Percentiles rank a stretch among this genome's conserved stretches.
Conservation (phyloP, 1,140 invertebrate species). For the Papilio glaucus region DNA sequence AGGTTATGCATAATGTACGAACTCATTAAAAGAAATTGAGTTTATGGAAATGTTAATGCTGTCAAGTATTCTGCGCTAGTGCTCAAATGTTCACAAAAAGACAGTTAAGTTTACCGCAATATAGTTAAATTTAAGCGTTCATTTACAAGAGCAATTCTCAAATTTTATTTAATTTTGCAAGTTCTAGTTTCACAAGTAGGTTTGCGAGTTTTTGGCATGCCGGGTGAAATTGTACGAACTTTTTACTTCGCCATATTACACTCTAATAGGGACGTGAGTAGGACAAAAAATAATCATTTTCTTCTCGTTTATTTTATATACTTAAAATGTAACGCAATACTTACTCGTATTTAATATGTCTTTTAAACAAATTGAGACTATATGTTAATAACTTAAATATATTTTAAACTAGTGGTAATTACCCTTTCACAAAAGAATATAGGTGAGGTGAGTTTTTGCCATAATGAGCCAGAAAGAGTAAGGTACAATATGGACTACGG, state of each 20-base stretch:
- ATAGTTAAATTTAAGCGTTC: background rate
- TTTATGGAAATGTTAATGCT: background rate
- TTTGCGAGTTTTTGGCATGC: background rate
- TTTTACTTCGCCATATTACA: slow-evolving; percentile 7
- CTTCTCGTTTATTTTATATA: background rate
- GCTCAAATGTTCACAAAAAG: background rate
- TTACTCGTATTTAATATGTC: too few species aligned
- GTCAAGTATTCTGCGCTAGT: background rate
- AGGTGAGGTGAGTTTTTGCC: too few species aligned
- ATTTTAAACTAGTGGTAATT: too few species aligned
- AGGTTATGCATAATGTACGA: background rate
- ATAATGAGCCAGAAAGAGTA: too few species aligned
- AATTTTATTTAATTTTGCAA: background rate
- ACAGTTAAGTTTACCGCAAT: background rate
- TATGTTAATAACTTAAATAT: too few species aligned
- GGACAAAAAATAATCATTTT: background rate
- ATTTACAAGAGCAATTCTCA: background rate
- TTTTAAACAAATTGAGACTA: too few species aligned
- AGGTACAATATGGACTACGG: too few species aligned
- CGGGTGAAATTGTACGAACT: background rate
- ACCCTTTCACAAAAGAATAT: too few species aligned
- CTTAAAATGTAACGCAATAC: background rate
- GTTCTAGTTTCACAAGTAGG: background rate
- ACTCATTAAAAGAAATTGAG: background rate
- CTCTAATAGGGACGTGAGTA: background rate